These are phyloP conservation scores for Valencia hispanica DNA, from an alignment of 2,797 vertebrate species.

Conservation along the genomic window DNA sequence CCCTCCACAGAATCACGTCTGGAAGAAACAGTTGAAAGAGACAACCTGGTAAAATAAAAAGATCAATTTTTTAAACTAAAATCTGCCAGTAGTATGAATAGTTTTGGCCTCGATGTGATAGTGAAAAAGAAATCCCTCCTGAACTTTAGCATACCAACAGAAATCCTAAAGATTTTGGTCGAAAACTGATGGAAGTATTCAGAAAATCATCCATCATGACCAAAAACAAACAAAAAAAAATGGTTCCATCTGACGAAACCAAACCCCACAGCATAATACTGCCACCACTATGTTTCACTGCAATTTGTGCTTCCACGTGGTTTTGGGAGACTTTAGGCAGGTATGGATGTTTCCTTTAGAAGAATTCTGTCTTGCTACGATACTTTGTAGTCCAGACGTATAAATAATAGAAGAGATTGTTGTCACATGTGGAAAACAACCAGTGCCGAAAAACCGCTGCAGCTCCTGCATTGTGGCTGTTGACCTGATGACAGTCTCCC, in stretches of 20 bases:
- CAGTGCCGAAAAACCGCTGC: too few relatives aligned
- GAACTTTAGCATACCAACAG: neutral
- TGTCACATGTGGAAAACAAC: too few relatives aligned
- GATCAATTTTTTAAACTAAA: too few relatives aligned
- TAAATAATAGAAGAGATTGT: too few relatives aligned
- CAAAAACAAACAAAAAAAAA: neutral
- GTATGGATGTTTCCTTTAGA: too few relatives aligned
- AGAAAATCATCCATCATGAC: neutral
- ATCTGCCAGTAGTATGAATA: neutral
- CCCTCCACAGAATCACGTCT: neutral
- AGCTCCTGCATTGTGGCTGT: neutral
- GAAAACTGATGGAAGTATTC: neutral
- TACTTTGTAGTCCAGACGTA: too few relatives aligned
- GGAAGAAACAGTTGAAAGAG: neutral
- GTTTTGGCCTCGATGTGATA: neutral
- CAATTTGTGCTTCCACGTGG: too few relatives aligned
- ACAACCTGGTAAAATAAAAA: neutral
- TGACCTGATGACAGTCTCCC: neutral
- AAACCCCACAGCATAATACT: neutral
- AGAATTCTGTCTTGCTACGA: too few relatives aligned
- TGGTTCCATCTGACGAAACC: too few relatives aligned
- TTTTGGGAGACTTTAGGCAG: too few relatives aligned
- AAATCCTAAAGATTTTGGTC: neutral
- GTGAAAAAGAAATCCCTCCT: too few relatives aligned
- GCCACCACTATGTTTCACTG: neutral